These are phyloP conservation scores for Ennomos quercinarius DNA, from an alignment of 2,888 invertebrate species.

Conservation along the genomic window DNA sequence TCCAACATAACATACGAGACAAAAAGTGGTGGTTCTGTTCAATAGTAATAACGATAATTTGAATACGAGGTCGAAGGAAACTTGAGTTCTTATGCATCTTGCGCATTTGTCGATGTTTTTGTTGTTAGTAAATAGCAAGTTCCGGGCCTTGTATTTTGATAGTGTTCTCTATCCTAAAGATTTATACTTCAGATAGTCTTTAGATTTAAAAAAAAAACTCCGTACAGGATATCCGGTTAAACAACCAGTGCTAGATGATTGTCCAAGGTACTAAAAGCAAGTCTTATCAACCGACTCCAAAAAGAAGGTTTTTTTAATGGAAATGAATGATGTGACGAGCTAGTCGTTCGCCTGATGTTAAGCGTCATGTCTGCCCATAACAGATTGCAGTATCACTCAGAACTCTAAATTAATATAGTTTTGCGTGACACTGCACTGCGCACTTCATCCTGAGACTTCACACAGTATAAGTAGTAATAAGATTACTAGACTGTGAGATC, in stretches of 20 bases:
- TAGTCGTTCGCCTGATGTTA: too few relatives aligned
- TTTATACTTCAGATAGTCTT: background rate
- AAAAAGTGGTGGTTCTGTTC: conserved; percentile 53
- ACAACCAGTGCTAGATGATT: background rate
- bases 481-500: too few relatives aligned
- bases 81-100: conserved; percentile 41
- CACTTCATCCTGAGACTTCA: too few relatives aligned
- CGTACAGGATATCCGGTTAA: background rate
- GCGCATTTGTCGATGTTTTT: conserved; percentile 35
- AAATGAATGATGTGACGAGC: too few relatives aligned
- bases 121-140: conserved; percentile 18
- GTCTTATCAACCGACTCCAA: too few relatives aligned
- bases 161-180: conserved; percentile 2
- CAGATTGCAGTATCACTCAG: too few relatives aligned
- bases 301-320: too few relatives aligned
- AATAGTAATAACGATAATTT: conserved; percentile 58
- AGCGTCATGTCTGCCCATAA: too few relatives aligned
- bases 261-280: too few relatives aligned
- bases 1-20: conserved; percentile 48
- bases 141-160: conserved; percentile 18
- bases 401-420: too few relatives aligned
- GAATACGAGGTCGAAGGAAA: conserved; percentile 58
- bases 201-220: background rate
- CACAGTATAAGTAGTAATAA: too few relatives aligned
- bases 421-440: too few relatives aligned